These are phyloP conservation scores for Embiotoca jacksoni DNA, from an alignment of 2,113 vertebrate species.

Conservation along the genomic window DNA sequence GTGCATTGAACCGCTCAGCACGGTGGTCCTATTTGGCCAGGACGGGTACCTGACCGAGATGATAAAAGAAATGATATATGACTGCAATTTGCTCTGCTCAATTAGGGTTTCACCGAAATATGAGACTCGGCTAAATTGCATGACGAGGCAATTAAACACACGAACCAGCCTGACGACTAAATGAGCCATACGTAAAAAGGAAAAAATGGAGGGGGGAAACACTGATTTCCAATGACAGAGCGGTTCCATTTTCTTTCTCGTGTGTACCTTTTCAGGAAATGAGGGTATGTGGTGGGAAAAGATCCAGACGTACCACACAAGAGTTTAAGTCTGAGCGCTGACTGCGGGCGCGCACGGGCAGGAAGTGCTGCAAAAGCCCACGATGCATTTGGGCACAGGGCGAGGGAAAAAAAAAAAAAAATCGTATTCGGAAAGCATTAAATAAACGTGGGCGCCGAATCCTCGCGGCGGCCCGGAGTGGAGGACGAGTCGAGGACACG, in stretches of 20 bases:
- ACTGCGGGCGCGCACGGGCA: conserved; percentile 9
- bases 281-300: conserved; percentile 49
- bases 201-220: conserved; percentile 51
- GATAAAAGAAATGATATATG: conserved; percentile 65
- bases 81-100: conserved; percentile 62
- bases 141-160: conserved; percentile 51
- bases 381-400: conserved; percentile 17
- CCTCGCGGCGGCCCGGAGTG: neutral
- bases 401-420: too few species aligned
- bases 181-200: conserved; percentile 62
- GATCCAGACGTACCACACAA: conserved; percentile 41
- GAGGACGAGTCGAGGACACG: neutral
- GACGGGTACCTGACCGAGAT: conserved; percentile 51
- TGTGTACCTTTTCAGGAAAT: conserved; percentile 70
- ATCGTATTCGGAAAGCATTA: conserved; percentile 21
- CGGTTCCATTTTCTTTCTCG: conserved; percentile 34
- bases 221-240: conserved; percentile 50
- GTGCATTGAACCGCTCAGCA: conserved; percentile 17
- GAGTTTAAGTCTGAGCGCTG: conserved; percentile 26
- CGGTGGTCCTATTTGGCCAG: conserved; percentile 47
- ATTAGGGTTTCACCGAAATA: conserved; percentile 68
- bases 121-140: conserved; percentile 61
- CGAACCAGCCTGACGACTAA: conserved; percentile 67
- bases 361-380: conserved; percentile 16
- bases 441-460: conserved; percentile 10